phyloP scores from a whole-genome alignment of 2,797 vertebrate species.

The Bucorvus abyssinicus region DNA sequence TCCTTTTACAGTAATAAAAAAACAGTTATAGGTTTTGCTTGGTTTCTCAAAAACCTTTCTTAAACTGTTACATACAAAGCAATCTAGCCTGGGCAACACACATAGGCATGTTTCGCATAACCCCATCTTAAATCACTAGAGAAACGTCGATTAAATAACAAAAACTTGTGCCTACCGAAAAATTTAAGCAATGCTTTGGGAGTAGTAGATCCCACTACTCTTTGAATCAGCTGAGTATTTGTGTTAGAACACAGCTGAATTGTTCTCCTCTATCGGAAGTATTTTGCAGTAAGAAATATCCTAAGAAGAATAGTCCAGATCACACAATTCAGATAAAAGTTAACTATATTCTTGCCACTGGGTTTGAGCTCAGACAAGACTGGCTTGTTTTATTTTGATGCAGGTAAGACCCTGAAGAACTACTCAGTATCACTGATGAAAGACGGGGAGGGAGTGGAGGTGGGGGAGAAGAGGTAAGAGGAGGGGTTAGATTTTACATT shows the following conservation, averaged over 20 bases:
- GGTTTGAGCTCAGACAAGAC: background rate
- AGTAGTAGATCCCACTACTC: background rate
- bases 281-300: background rate
- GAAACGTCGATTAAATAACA: background rate
- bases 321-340: background rate
- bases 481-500: background rate
- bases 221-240: background rate
- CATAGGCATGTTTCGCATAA: background rate
- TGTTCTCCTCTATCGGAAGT: background rate
- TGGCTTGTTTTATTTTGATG: background rate
- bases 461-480: background rate
- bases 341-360: background rate
- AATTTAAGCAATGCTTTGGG: background rate
- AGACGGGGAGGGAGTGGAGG: fast-evolving
- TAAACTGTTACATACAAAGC: background rate
- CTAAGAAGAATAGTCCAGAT: background rate
- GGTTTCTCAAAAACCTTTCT: background rate
- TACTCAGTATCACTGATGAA: background rate
- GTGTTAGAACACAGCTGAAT: background rate
- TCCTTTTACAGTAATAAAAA: conserved; percentile 73
- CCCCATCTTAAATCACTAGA: background rate
- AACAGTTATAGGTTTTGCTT: background rate
- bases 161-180: background rate
- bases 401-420: background rate
- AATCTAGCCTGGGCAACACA: background rate